Evolutionary conservation across 53 echinoderm and acorn worm species (phyloP), one percentile per base, ranked within the genome.

Genomic region (Paracentrotus lividus): DNA sequence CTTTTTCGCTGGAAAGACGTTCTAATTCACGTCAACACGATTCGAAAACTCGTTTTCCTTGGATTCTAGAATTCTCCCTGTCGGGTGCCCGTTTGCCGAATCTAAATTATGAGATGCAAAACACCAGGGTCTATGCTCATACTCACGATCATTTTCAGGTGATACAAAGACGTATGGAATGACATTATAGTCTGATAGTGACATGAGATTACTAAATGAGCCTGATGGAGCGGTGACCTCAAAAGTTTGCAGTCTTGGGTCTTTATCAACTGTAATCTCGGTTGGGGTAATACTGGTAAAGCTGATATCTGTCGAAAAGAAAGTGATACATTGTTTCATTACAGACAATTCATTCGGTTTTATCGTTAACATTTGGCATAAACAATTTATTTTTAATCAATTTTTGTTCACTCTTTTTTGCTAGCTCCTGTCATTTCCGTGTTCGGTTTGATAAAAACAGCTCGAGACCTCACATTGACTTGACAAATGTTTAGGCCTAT

Each of bases 111-210:
- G n/a, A n/a, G n/a, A n/a, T n/a, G n/a, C n/a, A n/a, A n/a, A n/a
- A n/a, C n/a, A n/a, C n/a, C n/a, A n/a, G n/a, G n/a, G n/a, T n/a
- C n/a, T n/a, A n/a, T n/a, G 7, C 0, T 57, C 18, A 15, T 26
- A 93, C 96, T 88, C 93, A 96, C 96, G 77, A 56, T 90, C 85
- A 21, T 90, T 72, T 60, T 92, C 96, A 31, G 59, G 77, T 15
- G 92, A 92, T 2, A 94, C 32, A 18, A 94, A 84, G 85, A 96
- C 84, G 0, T 93, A 89, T 0, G 96, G 94, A 3, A 68, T 34
- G 61, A 96, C 94, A 15, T 76, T 67, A 85, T 93, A 96, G 27
- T 94, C 94, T 26, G 38, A 34, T n/a, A 77, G 42, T 45, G 89
- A 76, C 26, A 33, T 61, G 34, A 89, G 29, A 32, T 76, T 57